phyloP scores from a whole-genome alignment of 2,888 invertebrate genomes.

The Empis livida region DNA sequence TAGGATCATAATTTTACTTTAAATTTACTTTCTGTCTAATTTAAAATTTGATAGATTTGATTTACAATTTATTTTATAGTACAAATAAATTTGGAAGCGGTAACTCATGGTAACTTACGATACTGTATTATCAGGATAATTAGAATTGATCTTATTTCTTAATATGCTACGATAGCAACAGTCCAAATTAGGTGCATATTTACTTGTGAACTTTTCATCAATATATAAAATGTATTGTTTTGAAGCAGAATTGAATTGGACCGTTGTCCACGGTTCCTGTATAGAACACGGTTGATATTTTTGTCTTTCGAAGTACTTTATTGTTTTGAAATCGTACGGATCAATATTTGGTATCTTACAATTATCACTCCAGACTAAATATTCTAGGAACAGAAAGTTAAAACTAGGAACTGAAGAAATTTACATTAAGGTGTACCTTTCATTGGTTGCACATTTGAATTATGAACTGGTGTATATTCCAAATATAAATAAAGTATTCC shows the following conservation, averaged over 20 bases:
- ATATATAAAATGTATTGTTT: constrained; percentile 23
- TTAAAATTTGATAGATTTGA: too few relatives aligned
- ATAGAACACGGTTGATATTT: constrained; percentile 42
- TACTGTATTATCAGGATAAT: constrained; percentile 22
- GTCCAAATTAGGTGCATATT: constrained; percentile 14
- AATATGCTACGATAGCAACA: constrained; percentile 31
- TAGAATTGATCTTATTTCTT: constrained; percentile 20
- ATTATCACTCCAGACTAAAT: constrained; percentile 41
- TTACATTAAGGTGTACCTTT: too few relatives aligned
- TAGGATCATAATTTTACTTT: too few relatives aligned
- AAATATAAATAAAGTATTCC: too few relatives aligned
- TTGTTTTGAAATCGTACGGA: constrained; percentile 43
- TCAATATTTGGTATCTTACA: constrained; percentile 50
- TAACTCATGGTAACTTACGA: constrained; percentile 14
- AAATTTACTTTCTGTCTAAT: too few relatives aligned
- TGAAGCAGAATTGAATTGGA: constrained; percentile 19
- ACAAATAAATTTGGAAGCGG: neutral
- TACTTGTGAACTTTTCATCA: constrained; percentile 18
- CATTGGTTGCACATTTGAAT: too few relatives aligned
- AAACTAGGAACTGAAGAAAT: neutral
- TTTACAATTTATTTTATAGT: too few relatives aligned
- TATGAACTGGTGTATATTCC: too few relatives aligned
- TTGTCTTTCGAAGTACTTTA: constrained; percentile 39
- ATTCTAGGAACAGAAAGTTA: constrained; percentile 20
- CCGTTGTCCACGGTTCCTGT: constrained; percentile 24